A percentile compares a stretch with the other conserved stretches of the same genome.
phyloP scores from a whole-genome alignment of 2,888 invertebrate species.

The Lasioglossum oenotherae region DNA sequence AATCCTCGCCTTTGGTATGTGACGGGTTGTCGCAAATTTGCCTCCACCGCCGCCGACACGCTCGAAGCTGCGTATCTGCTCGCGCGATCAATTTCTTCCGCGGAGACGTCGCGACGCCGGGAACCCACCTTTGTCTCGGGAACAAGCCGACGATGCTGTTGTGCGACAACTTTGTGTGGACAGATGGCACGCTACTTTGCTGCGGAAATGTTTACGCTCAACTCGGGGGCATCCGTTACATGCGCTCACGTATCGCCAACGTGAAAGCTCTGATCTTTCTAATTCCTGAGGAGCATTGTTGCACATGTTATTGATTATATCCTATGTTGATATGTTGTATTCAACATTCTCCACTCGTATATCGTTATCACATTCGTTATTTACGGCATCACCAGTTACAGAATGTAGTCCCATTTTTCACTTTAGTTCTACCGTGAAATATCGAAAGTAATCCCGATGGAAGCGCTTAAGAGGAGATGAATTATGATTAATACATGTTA shows the following conservation, averaged over 20 bases:
- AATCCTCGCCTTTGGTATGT: slow-evolving; percentile 1
- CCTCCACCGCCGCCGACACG: background rate
- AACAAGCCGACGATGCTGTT: background rate
- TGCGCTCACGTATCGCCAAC: background rate
- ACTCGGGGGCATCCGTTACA: background rate
- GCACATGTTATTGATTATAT: background rate
- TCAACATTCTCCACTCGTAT: too few relatives aligned
- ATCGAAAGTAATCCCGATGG: background rate
- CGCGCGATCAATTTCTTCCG: slow-evolving; percentile 8
- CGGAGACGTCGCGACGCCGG: background rate
- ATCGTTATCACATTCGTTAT: too few relatives aligned
- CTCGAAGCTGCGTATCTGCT: background rate
- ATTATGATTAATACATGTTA: background rate
- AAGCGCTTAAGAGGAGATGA: background rate
- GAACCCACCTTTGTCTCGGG: background rate
- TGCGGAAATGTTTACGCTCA: background rate
- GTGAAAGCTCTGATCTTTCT: background rate
- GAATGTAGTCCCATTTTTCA: background rate
- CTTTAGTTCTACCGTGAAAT: too few relatives aligned
- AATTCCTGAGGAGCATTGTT: background rate
- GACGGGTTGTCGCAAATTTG: background rate
- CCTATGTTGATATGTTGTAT: too few relatives aligned
- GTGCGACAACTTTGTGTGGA: background rate
- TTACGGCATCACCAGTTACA: too few relatives aligned
- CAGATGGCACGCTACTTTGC: slow-evolving; percentile 6